Evolutionary conservation across 2,888 invertebrate genomes (phyloP), one percentile per base, ranked within the genome.

Genomic region (Trypoxylon attenuatum): DNA sequence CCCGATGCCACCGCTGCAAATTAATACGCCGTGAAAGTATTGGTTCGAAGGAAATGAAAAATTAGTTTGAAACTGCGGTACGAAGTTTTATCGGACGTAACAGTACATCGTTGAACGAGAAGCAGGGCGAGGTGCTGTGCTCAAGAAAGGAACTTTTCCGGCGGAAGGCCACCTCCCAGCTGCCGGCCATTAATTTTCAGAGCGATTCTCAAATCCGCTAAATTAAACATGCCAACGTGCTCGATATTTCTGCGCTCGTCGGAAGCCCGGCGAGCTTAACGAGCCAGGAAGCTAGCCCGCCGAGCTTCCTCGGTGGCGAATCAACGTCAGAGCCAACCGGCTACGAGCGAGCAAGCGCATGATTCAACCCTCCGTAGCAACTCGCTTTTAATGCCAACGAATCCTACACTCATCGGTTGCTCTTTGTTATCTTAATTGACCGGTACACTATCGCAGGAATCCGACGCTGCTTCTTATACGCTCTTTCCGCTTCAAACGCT

Each of bases 361-460:
- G n/a, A n/a, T n/a, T n/a, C n/a, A n/a, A n/a, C n/a, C n/a, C n/a
- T n/a, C n/a, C n/a, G n/a, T n/a, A n/a, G n/a, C n/a, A n/a, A n/a
- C n/a, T n/a, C n/a, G n/a, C n/a, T n/a, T 67, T 56, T 64, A 62
- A 74, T 59, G 64, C 61, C 29, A 41, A 52, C 56, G 56, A 54
- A 52, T 38, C 43, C 45, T 50, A 53, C 55, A 61, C 61, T 62
- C 59, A 53, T 67, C 64, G 60, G 58, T 39, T 63, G 23, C 74
- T 77, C 71, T 77, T 76, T 77, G 75, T 61, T 61, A 77, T 73
- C 65, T 75, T 75, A 74, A 77, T 75, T 71, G 61, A 71, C 56
- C 54, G 42, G 54, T 29, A 54, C 76, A 73, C 63, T 69, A 74
- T 76, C 63, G 57, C 46, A 54, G 42, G 46, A n/a, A n/a, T n/a